Conservation (phyloP, 2,797 vertebrate species). For the Pangasius mekongensis region DNA sequence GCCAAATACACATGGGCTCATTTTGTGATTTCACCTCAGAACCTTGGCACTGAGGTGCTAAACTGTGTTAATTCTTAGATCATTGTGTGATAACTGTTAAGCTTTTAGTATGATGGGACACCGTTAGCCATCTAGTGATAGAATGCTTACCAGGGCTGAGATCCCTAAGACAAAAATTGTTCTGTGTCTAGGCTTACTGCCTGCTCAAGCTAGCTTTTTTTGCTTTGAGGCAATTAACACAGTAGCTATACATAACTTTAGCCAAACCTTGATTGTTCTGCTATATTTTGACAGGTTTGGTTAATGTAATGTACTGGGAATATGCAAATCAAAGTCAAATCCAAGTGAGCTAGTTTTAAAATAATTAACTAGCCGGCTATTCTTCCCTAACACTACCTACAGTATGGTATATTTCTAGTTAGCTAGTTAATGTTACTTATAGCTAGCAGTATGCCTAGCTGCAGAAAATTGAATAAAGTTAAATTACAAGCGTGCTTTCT, state of each 20-base stretch:
- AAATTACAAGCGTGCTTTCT: background rate
- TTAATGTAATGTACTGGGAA: background rate
- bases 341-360: background rate
- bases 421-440: background rate
- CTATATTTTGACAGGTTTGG: background rate
- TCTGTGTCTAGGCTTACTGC: background rate
- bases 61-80: background rate
- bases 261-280: background rate
- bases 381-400: background rate
- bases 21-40: constrained; percentile 2
- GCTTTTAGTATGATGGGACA: background rate
- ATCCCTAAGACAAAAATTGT: background rate
- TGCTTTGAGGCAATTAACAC: background rate
- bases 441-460: background rate
- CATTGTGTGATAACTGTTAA: background rate
- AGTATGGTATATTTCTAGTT: background rate
- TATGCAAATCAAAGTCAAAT: background rate
- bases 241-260: background rate
- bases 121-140: background rate
- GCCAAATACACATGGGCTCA: background rate
- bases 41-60: background rate
- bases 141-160: background rate
- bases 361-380: background rate
- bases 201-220: background rate
- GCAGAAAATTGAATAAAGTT: background rate